A percentile compares a stretch with the other conserved stretches of the same genome.
Conservation (phyloP, 2,797 vertebrate genomes). For the Neomorphus geoffroyi region DNA sequence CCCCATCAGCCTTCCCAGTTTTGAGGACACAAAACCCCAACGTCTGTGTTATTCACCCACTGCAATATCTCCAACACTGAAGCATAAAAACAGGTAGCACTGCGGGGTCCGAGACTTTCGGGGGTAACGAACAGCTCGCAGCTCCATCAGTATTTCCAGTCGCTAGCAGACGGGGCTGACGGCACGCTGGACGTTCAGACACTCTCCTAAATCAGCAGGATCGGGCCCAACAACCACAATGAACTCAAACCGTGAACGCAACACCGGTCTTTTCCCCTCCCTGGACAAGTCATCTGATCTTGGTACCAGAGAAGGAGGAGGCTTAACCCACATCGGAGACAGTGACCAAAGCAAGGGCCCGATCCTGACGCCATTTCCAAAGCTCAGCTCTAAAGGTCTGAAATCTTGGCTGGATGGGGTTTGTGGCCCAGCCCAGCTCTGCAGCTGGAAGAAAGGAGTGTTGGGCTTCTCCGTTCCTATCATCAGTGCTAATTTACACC, state of each 20-base stretch:
- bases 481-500: background rate
- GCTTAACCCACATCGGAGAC: background rate
- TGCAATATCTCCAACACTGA: background rate
- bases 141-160: background rate
- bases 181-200: background rate
- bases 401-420: rapidly evolving
- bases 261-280: rapidly evolving
- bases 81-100: background rate
- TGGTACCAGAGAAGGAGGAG: background rate
- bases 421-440: background rate
- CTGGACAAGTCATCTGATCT: background rate
- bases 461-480: background rate
- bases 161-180: background rate
- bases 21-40: background rate
- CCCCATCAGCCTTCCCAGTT: background rate
- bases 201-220: background rate
- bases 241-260: rapidly evolving
- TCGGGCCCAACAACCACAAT: background rate
- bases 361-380: background rate
- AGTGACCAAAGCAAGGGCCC: background rate
- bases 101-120: background rate
- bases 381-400: background rate
- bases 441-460: background rate
- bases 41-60: background rate
- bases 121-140: background rate